These are phyloP conservation scores for Pyrgilauda ruficollis DNA, from an alignment of 2,113 vertebrate species.

Conservation along the genomic window DNA sequence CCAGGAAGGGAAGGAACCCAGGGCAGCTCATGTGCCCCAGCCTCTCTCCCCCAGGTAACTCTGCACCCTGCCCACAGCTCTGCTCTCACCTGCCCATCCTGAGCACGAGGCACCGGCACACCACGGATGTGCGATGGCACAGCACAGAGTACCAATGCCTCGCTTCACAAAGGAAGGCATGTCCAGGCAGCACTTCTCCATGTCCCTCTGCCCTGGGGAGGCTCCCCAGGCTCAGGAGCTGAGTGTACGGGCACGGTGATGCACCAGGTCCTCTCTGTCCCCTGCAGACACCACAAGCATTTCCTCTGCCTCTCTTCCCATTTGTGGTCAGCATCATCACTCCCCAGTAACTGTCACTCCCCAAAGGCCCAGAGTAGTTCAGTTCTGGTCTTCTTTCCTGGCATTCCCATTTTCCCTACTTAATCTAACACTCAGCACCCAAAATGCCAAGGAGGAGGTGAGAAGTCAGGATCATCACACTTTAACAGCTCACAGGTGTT, in stretches of 20 bases:
- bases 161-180: neutral
- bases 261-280: neutral
- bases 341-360: neutral
- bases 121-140: rapidly evolving
- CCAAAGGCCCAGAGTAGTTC: neutral
- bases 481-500: neutral
- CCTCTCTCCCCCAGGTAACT: neutral
- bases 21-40: neutral
- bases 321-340: rapidly evolving
- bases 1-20: neutral
- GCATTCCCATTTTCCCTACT: neutral
- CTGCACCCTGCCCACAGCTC: neutral
- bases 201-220: neutral
- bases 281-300: neutral
- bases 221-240: neutral
- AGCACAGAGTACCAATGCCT: rapidly evolving
- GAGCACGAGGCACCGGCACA: neutral
- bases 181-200: neutral
- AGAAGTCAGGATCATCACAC: neutral
- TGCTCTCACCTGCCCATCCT: neutral
- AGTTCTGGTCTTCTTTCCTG: neutral
- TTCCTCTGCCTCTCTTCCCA: neutral
- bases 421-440: neutral
- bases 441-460: neutral
- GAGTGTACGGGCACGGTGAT: rapidly evolving